phyloP scores from a whole-genome alignment of 2,888 invertebrate species.

The Lapara coniferarum region DNA sequence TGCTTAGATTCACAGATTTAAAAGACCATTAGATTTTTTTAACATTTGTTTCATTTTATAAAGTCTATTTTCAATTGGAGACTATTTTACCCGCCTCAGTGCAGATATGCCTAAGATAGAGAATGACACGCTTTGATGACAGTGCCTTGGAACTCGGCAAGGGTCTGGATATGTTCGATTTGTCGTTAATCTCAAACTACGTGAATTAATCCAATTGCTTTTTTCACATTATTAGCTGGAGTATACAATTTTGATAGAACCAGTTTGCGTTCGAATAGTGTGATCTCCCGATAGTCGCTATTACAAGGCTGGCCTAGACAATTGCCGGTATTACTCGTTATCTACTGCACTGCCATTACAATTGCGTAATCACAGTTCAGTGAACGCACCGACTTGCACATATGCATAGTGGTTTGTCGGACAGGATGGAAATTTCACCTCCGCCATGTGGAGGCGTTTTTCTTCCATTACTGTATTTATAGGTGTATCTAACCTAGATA shows the following conservation, averaged over 20 bases:
- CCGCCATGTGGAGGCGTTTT: conserved; percentile 1
- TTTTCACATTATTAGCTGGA: too few species aligned
- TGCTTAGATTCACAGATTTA: background rate
- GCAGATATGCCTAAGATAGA: too few species aligned
- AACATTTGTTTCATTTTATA: background rate
- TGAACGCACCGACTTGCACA: conserved; percentile 8
- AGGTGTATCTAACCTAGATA: background rate
- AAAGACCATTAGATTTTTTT: background rate
- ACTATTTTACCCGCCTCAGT: too few species aligned
- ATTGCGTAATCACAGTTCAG: conserved; percentile 18
- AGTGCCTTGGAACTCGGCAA: too few species aligned
- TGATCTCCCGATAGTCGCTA: background rate
- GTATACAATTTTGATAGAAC: too few species aligned
- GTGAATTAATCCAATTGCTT: too few species aligned
- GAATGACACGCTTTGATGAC: too few species aligned
- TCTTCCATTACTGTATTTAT: background rate
- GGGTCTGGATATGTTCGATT: background rate
- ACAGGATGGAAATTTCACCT: conserved; percentile 20
- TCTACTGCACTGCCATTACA: conserved; percentile 13
- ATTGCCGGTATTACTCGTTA: background rate
- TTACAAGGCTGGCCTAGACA: background rate
- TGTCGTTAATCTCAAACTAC: background rate
- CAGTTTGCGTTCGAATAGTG: background rate
- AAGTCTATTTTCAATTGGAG: too few species aligned
- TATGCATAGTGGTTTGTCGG: background rate